A percentile compares a stretch with the other conserved stretches of the same genome.
These are phyloP conservation scores for Rhizomys pruinosus DNA, from an alignment of 2,113 vertebrate species.

Conservation along the genomic window DNA sequence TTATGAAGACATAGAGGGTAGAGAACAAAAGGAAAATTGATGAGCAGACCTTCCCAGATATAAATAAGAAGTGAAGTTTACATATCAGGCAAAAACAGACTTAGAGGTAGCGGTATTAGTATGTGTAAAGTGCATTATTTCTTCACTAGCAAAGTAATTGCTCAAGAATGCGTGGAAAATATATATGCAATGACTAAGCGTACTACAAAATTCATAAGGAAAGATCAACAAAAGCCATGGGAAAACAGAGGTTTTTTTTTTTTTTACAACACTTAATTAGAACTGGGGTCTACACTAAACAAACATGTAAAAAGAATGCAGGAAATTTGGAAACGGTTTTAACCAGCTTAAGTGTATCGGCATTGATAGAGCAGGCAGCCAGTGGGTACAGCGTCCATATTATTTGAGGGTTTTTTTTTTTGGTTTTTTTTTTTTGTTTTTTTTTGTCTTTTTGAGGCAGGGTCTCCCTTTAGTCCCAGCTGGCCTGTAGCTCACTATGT, in stretches of 20 bases:
- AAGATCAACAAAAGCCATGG: neutral
- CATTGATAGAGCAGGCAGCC: neutral
- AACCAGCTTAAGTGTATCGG: neutral
- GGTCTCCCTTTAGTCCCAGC: too few relatives aligned
- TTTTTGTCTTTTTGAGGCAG: too few relatives aligned
- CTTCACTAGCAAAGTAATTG: neutral
- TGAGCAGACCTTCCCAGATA: neutral
- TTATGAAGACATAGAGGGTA: neutral
- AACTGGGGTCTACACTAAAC: neutral
- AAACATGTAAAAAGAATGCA: neutral
- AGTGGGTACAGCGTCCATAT: neutral
- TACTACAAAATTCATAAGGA: neutral
- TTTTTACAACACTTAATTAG: neutral
- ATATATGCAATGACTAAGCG: neutral
- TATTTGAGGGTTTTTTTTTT: too few relatives aligned
- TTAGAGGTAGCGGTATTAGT: neutral
- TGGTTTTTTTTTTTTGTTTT: too few relatives aligned
- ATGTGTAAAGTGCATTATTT: neutral
- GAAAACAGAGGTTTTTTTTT: neutral
- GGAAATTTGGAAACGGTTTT: neutral
- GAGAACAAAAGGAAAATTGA: neutral
- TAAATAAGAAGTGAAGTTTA: neutral
- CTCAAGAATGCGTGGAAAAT: neutral
- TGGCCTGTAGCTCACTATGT: too few relatives aligned
- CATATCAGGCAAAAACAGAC: neutral